Evolutionary conservation across 1,140 invertebrate species (phyloP).

Genomic region (Diachasma alloeum): DNA sequence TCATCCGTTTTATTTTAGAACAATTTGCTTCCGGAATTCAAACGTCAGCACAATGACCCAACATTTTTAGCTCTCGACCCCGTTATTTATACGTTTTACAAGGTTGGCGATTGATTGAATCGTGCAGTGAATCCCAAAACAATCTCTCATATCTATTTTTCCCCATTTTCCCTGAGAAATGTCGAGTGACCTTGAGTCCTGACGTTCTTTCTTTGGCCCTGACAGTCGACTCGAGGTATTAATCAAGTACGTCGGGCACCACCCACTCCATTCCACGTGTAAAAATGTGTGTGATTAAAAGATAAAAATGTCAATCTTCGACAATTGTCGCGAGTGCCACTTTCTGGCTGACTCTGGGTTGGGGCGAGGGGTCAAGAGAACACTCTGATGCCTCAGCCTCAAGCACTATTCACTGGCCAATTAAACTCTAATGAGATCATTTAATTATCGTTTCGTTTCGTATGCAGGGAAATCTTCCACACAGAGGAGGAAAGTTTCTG

Average conservation of each 20-base stretch:
- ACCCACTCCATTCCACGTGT: not conserved
- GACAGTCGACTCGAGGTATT: not conserved
- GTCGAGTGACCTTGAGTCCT: not conserved
- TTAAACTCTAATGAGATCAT: too few relatives aligned
- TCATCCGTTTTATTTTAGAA: too few relatives aligned
- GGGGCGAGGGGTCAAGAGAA: not conserved
- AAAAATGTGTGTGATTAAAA: not conserved
- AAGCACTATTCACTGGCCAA: too few relatives aligned
- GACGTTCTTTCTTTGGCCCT: not conserved
- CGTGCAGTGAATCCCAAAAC: not conserved
- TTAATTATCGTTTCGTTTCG: not conserved
- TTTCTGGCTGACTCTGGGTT: not conserved
- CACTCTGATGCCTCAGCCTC: too few relatives aligned
- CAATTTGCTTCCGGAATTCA: not conserved
- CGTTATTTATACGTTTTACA: not conserved
- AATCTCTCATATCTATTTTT: not conserved
- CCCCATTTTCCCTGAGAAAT: not conserved
- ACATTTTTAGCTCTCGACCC: not conserved
- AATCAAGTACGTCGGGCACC: not conserved
- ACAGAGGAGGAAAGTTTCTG: too few relatives aligned
- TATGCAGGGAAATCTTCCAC: too few relatives aligned
- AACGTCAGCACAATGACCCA: not conserved
- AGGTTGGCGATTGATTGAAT: not conserved
- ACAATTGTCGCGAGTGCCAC: not conserved
- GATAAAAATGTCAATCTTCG: not conserved